phyloP scores from a whole-genome alignment of 2,113 vertebrate species.

The Hypocryptadius cinnamomeus region DNA sequence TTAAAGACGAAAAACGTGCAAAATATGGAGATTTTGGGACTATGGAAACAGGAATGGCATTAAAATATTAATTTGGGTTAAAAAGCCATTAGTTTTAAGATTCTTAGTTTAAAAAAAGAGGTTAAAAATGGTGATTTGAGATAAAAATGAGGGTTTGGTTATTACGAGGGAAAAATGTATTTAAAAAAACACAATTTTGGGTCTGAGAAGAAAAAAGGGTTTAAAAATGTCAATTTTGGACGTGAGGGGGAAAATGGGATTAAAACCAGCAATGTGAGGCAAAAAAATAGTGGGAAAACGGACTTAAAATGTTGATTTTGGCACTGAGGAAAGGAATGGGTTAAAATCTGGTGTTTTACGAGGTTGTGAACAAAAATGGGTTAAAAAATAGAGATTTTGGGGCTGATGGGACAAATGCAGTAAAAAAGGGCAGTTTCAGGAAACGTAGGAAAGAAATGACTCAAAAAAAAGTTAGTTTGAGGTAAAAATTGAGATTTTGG shows the following conservation, averaged over 20 bases:
- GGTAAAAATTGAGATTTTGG: rapidly evolving
- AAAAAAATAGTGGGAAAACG: rapidly evolving
- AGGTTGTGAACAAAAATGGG: rapidly evolving
- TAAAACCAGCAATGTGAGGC: rapidly evolving
- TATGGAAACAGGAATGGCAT: rapidly evolving
- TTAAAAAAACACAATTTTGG: rapidly evolving
- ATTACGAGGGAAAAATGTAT: rapidly evolving
- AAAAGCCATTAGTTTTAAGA: rapidly evolving
- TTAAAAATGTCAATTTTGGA: rapidly evolving
- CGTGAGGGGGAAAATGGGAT: rapidly evolving
- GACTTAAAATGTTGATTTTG: rapidly evolving
- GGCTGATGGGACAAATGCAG: rapidly evolving
- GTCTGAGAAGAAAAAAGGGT: rapidly evolving
- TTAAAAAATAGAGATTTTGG: not conserved
- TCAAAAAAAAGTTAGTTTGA: not conserved
- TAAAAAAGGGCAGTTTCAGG: rapidly evolving
- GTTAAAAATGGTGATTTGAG: rapidly evolving
- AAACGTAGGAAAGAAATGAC: rapidly evolving
- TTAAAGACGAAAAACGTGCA: rapidly evolving
- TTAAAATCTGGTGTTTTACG: rapidly evolving
- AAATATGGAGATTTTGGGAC: rapidly evolving
- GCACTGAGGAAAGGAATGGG: rapidly evolving
- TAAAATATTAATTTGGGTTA: not conserved
- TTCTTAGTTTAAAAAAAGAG: rapidly evolving
- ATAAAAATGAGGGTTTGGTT: rapidly evolving